phyloP scores from a whole-genome alignment of 92 coral and sea anemone genomes.

The Porites divaricata region DNA sequence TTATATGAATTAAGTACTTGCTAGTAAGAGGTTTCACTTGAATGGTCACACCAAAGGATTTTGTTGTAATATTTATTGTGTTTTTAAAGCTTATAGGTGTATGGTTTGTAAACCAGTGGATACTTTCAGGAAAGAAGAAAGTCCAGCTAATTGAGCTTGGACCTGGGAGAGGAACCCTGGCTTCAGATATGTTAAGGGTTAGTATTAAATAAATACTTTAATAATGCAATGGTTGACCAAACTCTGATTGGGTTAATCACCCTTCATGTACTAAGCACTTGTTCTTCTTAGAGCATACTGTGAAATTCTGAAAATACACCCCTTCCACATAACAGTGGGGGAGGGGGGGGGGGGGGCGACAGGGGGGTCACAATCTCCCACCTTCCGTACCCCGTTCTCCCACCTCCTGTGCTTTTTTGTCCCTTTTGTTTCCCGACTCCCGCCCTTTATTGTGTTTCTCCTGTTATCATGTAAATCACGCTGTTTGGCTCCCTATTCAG shows the following conservation, averaged over 20 bases:
- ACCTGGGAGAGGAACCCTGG: conserved; percentile 93
- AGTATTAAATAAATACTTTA: background rate
- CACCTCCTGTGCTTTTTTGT: no score
- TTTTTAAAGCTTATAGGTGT: conserved; percentile 83
- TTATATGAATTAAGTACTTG: background rate
- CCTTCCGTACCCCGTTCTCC: no score
- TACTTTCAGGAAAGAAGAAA: conserved; percentile 74
- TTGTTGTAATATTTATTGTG: background rate
- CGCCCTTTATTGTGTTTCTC: no score
- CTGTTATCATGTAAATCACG: no score
- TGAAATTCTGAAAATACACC: no score
- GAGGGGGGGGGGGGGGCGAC: no score
- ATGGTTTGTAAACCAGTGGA: conserved; percentile 96
- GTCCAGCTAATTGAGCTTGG: conserved; percentile 93
- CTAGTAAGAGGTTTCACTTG: background rate
- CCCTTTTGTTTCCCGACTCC: no score
- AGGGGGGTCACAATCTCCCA: no score
- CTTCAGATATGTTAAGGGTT: conserved; percentile 92
- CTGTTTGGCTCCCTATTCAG: no score
- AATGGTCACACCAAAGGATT: background rate
- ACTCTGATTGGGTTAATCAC: background rate
- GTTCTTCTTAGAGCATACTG: no score
- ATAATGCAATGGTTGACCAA: background rate
- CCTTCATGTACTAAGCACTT: background rate
- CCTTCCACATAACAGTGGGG: no score